phyloP scores from a whole-genome alignment of 2,113 vertebrate species.

The Fregata magnificens region DNA sequence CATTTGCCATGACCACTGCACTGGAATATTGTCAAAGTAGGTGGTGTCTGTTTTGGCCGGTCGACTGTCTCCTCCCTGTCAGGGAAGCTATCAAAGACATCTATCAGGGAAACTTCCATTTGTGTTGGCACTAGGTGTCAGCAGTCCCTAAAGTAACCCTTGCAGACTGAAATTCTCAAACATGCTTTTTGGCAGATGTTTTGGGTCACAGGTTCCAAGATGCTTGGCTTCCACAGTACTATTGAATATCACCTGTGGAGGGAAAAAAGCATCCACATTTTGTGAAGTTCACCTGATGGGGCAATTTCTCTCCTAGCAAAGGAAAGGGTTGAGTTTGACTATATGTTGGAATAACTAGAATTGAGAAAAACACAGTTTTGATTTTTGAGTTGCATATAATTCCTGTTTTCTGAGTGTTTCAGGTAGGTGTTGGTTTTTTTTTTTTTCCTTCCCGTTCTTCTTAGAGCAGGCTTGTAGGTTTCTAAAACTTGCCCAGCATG shows the following conservation, averaged over 20 bases:
- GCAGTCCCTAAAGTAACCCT: background rate
- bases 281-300: background rate
- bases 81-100: background rate
- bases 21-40: background rate
- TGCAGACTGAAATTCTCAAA: background rate
- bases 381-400: background rate
- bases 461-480: background rate
- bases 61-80: background rate
- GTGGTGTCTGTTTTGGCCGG: fast-evolving
- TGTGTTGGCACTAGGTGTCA: background rate
- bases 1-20: fast-evolving
- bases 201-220: background rate
- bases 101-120: background rate
- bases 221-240: background rate
- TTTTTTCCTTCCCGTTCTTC: background rate
- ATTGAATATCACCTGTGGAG: background rate
- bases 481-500: background rate
- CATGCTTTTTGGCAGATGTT: fast-evolving
- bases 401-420: background rate
- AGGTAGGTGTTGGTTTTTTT: background rate
- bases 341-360: background rate
- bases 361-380: background rate
- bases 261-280: background rate
- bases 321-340: background rate
- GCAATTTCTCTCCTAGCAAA: background rate